Evolutionary conservation across 2,888 invertebrate species (phyloP), one percentile per base, ranked within the genome.

Genomic region (Calliopum simillimum): DNA sequence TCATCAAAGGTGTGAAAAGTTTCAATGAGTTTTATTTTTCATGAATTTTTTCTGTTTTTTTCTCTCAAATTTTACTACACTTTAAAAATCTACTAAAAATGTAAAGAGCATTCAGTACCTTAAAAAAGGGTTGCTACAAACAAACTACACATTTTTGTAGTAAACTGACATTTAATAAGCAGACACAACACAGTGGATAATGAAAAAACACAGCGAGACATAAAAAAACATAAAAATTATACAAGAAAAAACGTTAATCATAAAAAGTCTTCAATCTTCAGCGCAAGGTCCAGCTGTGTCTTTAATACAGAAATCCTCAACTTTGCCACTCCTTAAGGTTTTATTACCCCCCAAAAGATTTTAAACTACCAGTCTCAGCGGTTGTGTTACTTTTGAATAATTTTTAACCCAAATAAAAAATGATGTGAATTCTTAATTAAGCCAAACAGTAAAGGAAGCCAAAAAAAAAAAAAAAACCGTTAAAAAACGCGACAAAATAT

Each of bases 351-450:
- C 71, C 74, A 76, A 73, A 67, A 69, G 49, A 69, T 53, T 47
- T 23, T 46, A 25, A 23, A 49, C 43, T 19, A 44, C 33, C 16
- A 66, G n/a, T 21, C 33, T 66, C 41, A 21, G 14, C 16, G 19
- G 43, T 64, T n/a, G 14, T 77, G 79, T 76, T 75, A 80, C 84
- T 80, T 85, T 85, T 84, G 83, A 85, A 84, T 85, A 85, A 85
- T 83, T 85, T 33, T 84, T 82, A 82, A 82, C 81, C 85, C 81
- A 83, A 85, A 85, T 84, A 85, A 85, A 85, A 85, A 84, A 82
- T 81, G 85, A 85, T 84, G 83, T 85, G 85, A 84, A 85, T 84
- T 84, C 81, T 80, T 84, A 85, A 85, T 84, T 84, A 84, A 82
- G 82, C 80, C 76, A 74, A 77, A 73, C 73, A 67, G 75, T 75